Base-by-base conservation (phyloP, 2,113 vertebrate species). In the Caranx melampygus region DNA sequence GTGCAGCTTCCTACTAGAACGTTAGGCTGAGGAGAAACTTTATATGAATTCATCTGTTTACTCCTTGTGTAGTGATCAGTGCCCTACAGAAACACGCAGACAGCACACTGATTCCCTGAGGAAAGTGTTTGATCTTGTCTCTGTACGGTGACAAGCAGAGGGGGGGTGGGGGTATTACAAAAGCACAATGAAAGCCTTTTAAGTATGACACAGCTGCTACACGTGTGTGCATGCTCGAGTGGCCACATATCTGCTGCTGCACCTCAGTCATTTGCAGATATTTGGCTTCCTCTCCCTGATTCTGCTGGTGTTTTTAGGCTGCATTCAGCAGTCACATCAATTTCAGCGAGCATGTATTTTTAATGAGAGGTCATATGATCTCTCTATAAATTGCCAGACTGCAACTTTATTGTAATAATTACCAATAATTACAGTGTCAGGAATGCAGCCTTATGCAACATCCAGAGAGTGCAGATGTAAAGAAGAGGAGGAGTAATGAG, bases 201-300 rank as follows among this genome's bases (percentile, higher is more conserved):
- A 77, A 88, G 72, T 84, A 52, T 35, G 58, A 86, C 84, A 72
- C 89, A 89, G 89, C 89, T 90, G 86, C 78, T 74, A 5, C 79
- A 77, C 10, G 9, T 9, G 58, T 51, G 9, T 7, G 49, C 5
- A 9, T 21, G 13, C 82, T 72, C n/a, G 3, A 82, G 67, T 63
- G 83, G 34, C 62, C 52, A 26, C 13, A 33, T 9, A 31, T 12
- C 40, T 55, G 52, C 14, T 60, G 68, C 33, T 33, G 65, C 59
- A 26, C 55, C 45, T 67, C 49, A 45, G 55, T 67, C 78, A 18
- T 61, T 60, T 52, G 45, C 45, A 57, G 40, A 72, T 35, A 52
- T 60, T 74, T 64, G 13, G 49, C 69, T 79, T 85, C 69, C 44
- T 77, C 70, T 71, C 62, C 40, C n/a, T 77, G 68, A 21, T 85